Evolutionary conservation across 2,113 vertebrate species (phyloP).

Genomic region (Rhinopomastus cyanomelas): DNA sequence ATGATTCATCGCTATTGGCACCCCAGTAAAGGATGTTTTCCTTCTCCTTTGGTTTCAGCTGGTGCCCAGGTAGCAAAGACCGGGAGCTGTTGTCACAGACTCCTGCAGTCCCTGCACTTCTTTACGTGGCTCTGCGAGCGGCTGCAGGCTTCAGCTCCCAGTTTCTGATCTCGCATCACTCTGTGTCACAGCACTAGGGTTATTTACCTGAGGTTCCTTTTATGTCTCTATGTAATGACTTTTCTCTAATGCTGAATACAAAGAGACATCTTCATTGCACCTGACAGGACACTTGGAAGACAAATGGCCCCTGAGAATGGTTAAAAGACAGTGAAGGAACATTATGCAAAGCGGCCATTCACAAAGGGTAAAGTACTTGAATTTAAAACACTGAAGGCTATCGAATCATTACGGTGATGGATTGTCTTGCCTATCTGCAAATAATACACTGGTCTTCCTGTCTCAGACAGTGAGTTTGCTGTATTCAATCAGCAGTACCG

Average conservation of each 20-base stretch:
- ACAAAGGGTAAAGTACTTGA: constrained; percentile 10
- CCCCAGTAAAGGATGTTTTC: background rate
- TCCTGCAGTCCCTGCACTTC: background rate
- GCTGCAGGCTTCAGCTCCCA: background rate
- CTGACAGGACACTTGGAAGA: constrained; percentile 51
- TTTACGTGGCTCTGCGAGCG: background rate
- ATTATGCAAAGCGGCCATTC: constrained; percentile 51
- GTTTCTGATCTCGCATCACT: background rate
- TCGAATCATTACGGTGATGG: constrained; percentile 58
- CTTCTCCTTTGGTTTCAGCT: background rate
- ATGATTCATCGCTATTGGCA: background rate
- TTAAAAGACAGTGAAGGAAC: constrained; percentile 51
- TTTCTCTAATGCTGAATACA: background rate
- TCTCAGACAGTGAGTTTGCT: constrained; percentile 29
- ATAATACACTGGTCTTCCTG: constrained; percentile 41
- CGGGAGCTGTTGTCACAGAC: background rate
- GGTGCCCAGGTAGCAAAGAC: background rate
- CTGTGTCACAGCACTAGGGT: background rate
- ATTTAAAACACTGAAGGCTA: constrained; percentile 53
- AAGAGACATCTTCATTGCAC: background rate
- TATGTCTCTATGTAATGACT: background rate
- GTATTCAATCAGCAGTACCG: constrained; percentile 10
- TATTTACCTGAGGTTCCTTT: constrained; percentile 13
- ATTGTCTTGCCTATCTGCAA: constrained; percentile 42
- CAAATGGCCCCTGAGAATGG: constrained; percentile 46